A percentile compares a stretch with the other conserved stretches of the same genome.
Conservation (phyloP, 2,113 vertebrate genomes). For the Lontra canadensis region DNA sequence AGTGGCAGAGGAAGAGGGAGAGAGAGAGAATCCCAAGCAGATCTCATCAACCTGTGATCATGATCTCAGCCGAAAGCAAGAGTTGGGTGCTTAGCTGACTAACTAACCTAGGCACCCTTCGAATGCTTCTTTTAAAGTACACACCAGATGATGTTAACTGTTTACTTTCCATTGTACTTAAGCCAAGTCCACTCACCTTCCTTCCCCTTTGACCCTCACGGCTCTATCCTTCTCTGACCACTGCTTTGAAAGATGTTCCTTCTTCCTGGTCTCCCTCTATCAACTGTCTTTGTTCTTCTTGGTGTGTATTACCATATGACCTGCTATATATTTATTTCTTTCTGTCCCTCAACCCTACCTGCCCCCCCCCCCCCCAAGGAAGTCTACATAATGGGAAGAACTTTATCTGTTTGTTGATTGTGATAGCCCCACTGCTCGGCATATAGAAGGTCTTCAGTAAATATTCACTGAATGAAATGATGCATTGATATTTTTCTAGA, state of each 20-base stretch:
- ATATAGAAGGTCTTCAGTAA: not conserved
- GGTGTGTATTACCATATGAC: not conserved
- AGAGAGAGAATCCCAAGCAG: not conserved
- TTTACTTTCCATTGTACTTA: not conserved
- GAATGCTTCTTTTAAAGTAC: not conserved
- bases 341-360: not conserved
- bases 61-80: not conserved
- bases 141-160: not conserved
- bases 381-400: not conserved
- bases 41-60: not conserved
- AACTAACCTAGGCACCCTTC: not conserved
- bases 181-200: not conserved
- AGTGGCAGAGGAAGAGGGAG: not conserved
- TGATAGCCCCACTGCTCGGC: not conserved
- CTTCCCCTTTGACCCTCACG: not conserved
- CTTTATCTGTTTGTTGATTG: not conserved
- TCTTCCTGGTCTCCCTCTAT: not conserved
- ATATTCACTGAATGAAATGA: not conserved
- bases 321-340: not conserved
- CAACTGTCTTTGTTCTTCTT: not conserved
- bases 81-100: not conserved
- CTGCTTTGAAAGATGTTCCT: not conserved
- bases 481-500: not conserved
- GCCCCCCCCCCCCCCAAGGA: accelerated
- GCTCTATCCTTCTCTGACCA: not conserved